phyloP scores from a whole-genome alignment of 1,140 invertebrate genomes.

The Listronotus bonariensis region DNA sequence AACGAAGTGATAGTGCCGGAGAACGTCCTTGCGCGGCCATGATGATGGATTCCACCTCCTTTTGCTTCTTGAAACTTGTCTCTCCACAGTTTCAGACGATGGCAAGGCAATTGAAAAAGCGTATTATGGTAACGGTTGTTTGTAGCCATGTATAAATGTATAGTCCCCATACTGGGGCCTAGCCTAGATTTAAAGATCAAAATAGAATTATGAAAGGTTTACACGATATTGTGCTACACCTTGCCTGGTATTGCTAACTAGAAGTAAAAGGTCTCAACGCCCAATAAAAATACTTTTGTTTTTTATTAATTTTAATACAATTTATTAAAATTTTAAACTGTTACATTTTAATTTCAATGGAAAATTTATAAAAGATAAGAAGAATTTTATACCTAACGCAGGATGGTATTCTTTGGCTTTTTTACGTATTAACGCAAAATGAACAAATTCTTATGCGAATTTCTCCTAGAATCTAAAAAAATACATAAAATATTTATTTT shows the following conservation, averaged over 20 bases:
- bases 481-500: no score
- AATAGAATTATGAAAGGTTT: slow-evolving; percentile 25
- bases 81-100: not conserved
- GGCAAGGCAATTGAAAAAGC: slow-evolving; percentile 9
- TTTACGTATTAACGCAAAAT: no score
- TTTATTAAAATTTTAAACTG: no score
- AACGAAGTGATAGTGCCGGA: slow-evolving; percentile 28
- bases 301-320: no score
- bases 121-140: slow-evolving; percentile 26
- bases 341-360: no score
- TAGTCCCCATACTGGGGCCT: slow-evolving; percentile 15
- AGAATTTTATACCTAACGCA: no score
- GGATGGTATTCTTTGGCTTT: no score
- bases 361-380: no score
- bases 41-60: slow-evolving; percentile 23
- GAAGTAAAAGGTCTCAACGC: not conserved
- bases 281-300: no score
- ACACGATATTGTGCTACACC: not conserved
- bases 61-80: slow-evolving; percentile 22
- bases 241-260: not conserved
- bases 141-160: slow-evolving; percentile 6
- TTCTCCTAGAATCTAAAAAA: no score
- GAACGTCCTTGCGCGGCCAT: slow-evolving; percentile 30
- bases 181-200: slow-evolving; percentile 28
- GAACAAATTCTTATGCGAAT: no score